Evolutionary conservation across 1,140 invertebrate genomes (phyloP), one percentile per base, ranked within the genome.

Genomic region (Drosophila nebulosa): DNA sequence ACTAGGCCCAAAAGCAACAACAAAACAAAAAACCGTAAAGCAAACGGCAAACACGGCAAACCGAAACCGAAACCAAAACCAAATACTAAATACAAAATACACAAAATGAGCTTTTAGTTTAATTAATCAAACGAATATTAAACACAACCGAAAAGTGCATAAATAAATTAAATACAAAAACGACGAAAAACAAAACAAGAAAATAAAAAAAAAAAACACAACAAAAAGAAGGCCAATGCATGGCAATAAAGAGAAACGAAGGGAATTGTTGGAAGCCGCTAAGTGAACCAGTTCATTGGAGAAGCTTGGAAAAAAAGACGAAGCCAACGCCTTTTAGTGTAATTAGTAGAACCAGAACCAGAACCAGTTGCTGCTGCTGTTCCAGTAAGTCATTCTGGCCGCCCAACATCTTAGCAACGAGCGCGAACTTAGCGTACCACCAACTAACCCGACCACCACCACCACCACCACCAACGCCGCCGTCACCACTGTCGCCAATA

Each of bases 381-480:
- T 74, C 69, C 76, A 74, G 79, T 88, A 69, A 70, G 77, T 91
- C 90, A 91, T 91, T 90, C 90, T 91, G 90, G 90, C 90, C 79
- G 89, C 89, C 86, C 90, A 90, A 90, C 90, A 91, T 90, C 50
- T 64, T 74, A 86, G 74, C 75, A 70, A 74, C 71, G 71, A 69
- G 69, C 64, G 59, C 69, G 70, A 68, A 74, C 73, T 57, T 76
- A 69, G 65, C 77, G 71, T 46, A 46, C 39, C 39, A 46, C 39
- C 39, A 46, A 18, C 39, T 21, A 46, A 18, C 7, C 16, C 16
- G 16, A 18, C 39, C 16, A 46, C 30, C 30, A 12, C 9, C 30
- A 64, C 72, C 35, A 64, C 68, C 60, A 67, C 30, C 59, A 58
- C 6, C 36, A 36, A 0, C 46, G 9, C 30, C 10, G 10, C 30